Conservation (phyloP, 2,797 vertebrate genomes). For the Crocidura indochinensis region DNA sequence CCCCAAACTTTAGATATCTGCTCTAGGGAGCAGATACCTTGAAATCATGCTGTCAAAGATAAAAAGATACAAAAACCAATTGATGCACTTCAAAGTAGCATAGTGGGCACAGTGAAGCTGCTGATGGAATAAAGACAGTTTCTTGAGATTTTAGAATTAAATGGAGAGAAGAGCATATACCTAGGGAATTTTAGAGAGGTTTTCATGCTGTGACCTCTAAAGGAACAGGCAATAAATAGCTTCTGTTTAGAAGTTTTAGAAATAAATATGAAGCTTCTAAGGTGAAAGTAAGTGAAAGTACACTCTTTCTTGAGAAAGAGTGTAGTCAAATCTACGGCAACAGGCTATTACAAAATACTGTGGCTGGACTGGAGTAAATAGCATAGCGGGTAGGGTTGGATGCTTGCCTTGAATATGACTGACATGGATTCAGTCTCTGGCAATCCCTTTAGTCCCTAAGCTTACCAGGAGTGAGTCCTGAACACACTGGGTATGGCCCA, state of each 20-base stretch:
- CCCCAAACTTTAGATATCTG: background rate
- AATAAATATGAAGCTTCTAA: background rate
- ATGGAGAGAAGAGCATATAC: background rate
- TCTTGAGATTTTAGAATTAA: conserved; percentile 7
- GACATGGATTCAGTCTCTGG: too few relatives aligned
- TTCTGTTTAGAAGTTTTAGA: background rate
- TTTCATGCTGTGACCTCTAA: background rate
- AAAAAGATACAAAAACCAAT: background rate
- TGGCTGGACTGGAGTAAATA: too few relatives aligned
- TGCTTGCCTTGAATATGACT: too few relatives aligned
- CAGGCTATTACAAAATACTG: background rate
- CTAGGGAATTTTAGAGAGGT: background rate
- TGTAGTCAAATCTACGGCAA: background rate
- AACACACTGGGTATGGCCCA: too few relatives aligned
- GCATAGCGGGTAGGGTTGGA: too few relatives aligned
- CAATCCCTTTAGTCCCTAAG: too few relatives aligned
- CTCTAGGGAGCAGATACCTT: background rate
- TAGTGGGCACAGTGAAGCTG: background rate
- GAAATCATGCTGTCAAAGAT: background rate
- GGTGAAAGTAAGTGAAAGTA: background rate
- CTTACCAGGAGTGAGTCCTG: too few relatives aligned
- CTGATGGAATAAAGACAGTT: background rate
- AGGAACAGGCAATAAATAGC: background rate
- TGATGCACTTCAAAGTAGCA: background rate
- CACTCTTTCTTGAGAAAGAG: background rate